These are phyloP conservation scores for Orthosia gracilis DNA, from an alignment of 2,888 invertebrate genomes.

Conservation along the genomic window DNA sequence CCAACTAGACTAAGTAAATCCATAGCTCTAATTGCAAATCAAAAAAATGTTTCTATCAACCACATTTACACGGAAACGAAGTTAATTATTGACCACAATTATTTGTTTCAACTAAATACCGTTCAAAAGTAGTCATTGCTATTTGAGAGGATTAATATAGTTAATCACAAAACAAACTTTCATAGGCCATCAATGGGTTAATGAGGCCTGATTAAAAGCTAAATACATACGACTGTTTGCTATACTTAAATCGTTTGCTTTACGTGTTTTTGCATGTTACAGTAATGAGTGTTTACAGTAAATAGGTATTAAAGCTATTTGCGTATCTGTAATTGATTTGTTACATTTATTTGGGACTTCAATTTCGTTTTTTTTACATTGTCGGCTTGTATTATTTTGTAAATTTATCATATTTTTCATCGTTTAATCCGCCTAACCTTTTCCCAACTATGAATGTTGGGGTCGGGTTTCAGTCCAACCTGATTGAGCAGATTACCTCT, in stretches of 20 bases:
- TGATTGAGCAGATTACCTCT: no score
- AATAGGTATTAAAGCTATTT: conserved; percentile 13
- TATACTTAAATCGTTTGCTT: conserved; percentile 12
- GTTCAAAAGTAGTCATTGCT: not conserved
- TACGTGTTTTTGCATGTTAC: conserved; percentile 17
- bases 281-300: not conserved
- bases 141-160: conserved; percentile 6
- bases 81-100: conserved; percentile 14
- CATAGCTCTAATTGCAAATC: not conserved
- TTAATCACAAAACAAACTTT: conserved; percentile 27
- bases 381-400: no score
- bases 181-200: conserved; percentile 14
- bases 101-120: conserved; percentile 25
- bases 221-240: conserved; percentile 5
- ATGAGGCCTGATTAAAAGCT: conserved; percentile 37
- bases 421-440: no score
- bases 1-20: not conserved
- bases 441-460: no score
- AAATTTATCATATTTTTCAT: no score
- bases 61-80: not conserved
- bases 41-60: conserved; percentile 4
- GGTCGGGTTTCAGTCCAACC: no score
- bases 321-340: not conserved
- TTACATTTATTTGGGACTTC: no score
- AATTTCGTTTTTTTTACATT: no score